phyloP scores from a whole-genome alignment of 2,113 vertebrate species.

The Nesospiza acunhae region DNA sequence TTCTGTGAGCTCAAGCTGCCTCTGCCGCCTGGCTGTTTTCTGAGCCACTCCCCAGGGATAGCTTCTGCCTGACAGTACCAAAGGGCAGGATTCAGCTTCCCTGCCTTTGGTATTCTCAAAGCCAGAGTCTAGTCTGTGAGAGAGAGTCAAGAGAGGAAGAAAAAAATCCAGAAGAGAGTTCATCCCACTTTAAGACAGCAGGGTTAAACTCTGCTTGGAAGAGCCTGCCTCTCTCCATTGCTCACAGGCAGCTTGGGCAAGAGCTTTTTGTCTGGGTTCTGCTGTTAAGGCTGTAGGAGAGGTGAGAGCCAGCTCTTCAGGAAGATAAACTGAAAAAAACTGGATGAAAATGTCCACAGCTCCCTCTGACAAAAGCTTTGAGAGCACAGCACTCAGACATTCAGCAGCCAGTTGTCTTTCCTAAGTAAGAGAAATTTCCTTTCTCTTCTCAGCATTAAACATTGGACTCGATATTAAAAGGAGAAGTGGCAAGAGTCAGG shows the following conservation, averaged over 20 bases:
- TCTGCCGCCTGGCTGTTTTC: not conserved
- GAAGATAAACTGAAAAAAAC: not conserved
- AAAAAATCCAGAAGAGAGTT: not conserved
- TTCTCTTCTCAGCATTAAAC: not conserved
- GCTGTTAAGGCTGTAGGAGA: accelerated
- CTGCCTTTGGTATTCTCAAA: not conserved
- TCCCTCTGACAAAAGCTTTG: not conserved
- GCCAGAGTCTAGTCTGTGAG: not conserved
- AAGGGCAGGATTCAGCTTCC: not conserved
- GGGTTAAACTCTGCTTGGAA: not conserved
- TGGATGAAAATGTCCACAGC: not conserved
- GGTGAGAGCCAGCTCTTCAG: not conserved
- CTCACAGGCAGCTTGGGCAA: not conserved
- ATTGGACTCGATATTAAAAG: not conserved
- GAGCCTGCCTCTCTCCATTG: not conserved
- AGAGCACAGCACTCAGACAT: not conserved
- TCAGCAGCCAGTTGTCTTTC: not conserved
- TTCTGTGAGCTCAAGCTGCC: not conserved
- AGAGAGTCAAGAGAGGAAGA: not conserved
- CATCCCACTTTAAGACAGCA: not conserved
- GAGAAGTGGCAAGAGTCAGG: not conserved
- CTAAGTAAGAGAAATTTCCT: not conserved
- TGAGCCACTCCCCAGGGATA: not conserved
- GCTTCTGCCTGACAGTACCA: not conserved
- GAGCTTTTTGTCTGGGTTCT: not conserved